Percentiles rank a stretch among this genome's conserved stretches.
phyloP scores from a whole-genome alignment of 2,888 invertebrate genomes.

The Caenorhabditis sp. region DNA sequence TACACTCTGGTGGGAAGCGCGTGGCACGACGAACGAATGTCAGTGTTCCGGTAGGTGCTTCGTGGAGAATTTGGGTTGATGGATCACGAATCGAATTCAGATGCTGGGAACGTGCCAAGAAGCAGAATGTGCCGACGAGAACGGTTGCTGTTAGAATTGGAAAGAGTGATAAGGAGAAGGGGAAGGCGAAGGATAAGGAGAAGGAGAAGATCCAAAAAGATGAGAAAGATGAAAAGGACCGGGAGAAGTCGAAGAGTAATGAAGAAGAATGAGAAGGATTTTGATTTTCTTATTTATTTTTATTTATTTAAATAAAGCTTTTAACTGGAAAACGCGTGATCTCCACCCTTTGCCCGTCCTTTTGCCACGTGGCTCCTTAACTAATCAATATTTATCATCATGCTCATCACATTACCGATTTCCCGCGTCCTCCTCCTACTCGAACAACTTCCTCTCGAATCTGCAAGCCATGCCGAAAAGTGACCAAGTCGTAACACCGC shows the following conservation, averaged over 20 bases:
- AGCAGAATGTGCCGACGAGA: constrained; percentile 36
- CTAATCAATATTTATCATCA: too few relatives aligned
- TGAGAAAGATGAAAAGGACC: constrained; percentile 23
- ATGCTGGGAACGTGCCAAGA: constrained; percentile 53
- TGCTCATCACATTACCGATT: too few relatives aligned
- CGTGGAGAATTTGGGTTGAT: too few relatives aligned
- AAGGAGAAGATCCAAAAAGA: neutral
- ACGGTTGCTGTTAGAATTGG: constrained; percentile 17
- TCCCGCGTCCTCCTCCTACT: constrained; percentile 23
- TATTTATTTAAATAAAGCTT: too few relatives aligned
- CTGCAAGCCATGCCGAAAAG: constrained; percentile 21
- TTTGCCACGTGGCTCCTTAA: constrained; percentile 1
- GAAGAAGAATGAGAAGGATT: neutral
- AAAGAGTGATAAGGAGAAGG: constrained; percentile 20
- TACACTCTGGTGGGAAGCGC: constrained; percentile 66
- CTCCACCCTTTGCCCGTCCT: too few relatives aligned
- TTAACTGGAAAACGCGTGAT: too few relatives aligned
- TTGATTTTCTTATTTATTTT: too few relatives aligned
- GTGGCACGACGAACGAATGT: constrained; percentile 62
- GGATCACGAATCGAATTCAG: constrained; percentile 19
- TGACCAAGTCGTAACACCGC: constrained; percentile 29
- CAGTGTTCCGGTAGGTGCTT: constrained; percentile 47
- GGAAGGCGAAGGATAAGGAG: constrained; percentile 26
- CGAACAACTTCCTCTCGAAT: constrained; percentile 24
- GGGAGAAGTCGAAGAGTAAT: constrained; percentile 11